phyloP scores from a whole-genome alignment of 1,140 invertebrate genomes.

The Acromyrmex echinatior region DNA sequence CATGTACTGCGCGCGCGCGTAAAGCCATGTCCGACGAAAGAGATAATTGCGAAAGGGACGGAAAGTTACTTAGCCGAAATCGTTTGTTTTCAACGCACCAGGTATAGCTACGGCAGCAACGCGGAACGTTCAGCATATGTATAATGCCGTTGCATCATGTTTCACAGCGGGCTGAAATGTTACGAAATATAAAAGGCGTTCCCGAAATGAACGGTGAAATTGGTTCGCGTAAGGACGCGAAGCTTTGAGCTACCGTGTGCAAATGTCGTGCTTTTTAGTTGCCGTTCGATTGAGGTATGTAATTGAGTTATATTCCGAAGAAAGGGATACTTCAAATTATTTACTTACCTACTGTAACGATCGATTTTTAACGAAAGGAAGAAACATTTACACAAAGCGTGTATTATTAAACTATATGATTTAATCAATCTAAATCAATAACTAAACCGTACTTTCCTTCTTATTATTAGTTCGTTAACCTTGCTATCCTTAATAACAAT shows the following conservation, averaged over 20 bases:
- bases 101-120: conserved; percentile 32
- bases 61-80: conserved; percentile 61
- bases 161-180: conserved; percentile 27
- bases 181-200: conserved; percentile 29
- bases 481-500: background rate
- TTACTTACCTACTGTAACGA: background rate
- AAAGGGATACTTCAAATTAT: conserved; percentile 23
- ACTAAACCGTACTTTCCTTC: conserved; percentile 17
- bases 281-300: background rate
- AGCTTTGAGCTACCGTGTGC: background rate
- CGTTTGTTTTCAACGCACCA: conserved; percentile 42
- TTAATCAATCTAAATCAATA: conserved; percentile 64
- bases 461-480: background rate
- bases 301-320: background rate
- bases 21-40: conserved; percentile 45
- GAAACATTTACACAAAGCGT: background rate
- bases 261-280: background rate
- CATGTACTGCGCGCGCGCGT: background rate
- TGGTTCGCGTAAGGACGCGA: conserved; percentile 6
- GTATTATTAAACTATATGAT: conserved; percentile 23
- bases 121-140: conserved; percentile 48
- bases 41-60: conserved; percentile 63
- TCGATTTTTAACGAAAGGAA: background rate
- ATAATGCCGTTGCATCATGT: conserved; percentile 52
- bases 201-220: conserved; percentile 50